Base-by-base conservation (phyloP, 2,797 vertebrate genomes). In the Lacerta agilis region DNA sequence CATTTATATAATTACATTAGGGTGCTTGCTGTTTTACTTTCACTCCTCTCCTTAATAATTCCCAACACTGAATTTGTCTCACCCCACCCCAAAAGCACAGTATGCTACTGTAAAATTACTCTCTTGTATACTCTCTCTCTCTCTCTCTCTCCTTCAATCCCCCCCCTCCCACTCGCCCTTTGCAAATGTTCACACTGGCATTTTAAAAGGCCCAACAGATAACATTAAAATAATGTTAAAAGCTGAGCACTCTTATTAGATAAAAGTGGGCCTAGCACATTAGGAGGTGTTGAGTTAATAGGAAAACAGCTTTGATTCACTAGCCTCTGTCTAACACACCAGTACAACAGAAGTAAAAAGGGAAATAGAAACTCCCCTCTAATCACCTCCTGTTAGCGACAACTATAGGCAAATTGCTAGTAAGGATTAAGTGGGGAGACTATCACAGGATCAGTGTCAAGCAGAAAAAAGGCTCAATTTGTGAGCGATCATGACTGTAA, bases 401-500 rank as follows among this genome's bases (percentile, higher is more conserved):
- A 93, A 94, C 95, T 93, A 96, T 97, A 97, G 95, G 96, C 96
- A 97, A 98, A 97, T 97, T 97, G 96, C 95, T 96, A 73, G 87
- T 79, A 82, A 96, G 95, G 96, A 97, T 97, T 97, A 97, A 96
- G 95, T 96, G 94, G 95, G 93, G 94, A 96, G 96, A 95, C 86
- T 95, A 96, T 95, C 96, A 96, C 93, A 96, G 96, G 96, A 97
- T 97, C 97, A 97, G 97, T 96, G 96, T 97, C 97, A 97, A 93
- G 94, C 94, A 95, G 95, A 90, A 93, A 96, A 97, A 96, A 95
- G 95, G 94, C 96, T 97, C 96, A 96, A 96, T 97, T 97, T 96
- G 95, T 93, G 93, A 94, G 94, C 95, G 95, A 96, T 97, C 96
- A 89, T 69, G 95, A 95, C 93, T 92, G 94, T 97, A 97, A 97